These are phyloP conservation scores for Colostygia pectinataria DNA, from an alignment of 2,888 invertebrate genomes.

Conservation along the genomic window DNA sequence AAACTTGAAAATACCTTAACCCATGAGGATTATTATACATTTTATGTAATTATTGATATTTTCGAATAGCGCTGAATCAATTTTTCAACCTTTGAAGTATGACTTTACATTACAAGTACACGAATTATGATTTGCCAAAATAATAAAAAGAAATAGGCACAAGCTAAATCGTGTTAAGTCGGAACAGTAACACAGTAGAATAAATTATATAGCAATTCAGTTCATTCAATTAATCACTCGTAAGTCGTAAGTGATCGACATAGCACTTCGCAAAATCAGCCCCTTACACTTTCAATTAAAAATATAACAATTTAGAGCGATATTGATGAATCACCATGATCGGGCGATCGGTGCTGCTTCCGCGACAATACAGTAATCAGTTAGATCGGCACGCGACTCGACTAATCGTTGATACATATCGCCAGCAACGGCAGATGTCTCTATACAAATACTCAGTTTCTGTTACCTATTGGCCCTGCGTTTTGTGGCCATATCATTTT, in stretches of 20 bases:
- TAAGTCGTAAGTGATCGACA: slow-evolving; percentile 45
- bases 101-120: no score
- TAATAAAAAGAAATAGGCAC: no score
- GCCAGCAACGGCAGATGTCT: slow-evolving; percentile 64
- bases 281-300: slow-evolving; percentile 61
- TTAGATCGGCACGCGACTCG: slow-evolving; percentile 58
- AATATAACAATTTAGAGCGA: slow-evolving; percentile 62
- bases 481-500: slow-evolving; percentile 4
- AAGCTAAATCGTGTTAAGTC: no score
- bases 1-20: no score
- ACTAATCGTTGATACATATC: slow-evolving; percentile 55
- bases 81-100: no score
- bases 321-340: slow-evolving; percentile 71
- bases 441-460: slow-evolving; percentile 28
- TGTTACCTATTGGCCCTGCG: slow-evolving; percentile 26
- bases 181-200: no score
- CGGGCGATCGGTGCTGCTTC: slow-evolving; percentile 42
- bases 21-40: no score
- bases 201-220: slow-evolving; percentile 5
- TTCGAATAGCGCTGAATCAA: no score
- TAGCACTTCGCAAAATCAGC: slow-evolving; percentile 52
- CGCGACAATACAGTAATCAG: slow-evolving; percentile 65
- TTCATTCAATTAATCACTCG: slow-evolving; percentile 56
- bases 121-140: no score
- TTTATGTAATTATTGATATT: no score